Evolutionary conservation across 2,113 vertebrate species (phyloP), one percentile per base, ranked within the genome.

Genomic region (Phycodurus eques): DNA sequence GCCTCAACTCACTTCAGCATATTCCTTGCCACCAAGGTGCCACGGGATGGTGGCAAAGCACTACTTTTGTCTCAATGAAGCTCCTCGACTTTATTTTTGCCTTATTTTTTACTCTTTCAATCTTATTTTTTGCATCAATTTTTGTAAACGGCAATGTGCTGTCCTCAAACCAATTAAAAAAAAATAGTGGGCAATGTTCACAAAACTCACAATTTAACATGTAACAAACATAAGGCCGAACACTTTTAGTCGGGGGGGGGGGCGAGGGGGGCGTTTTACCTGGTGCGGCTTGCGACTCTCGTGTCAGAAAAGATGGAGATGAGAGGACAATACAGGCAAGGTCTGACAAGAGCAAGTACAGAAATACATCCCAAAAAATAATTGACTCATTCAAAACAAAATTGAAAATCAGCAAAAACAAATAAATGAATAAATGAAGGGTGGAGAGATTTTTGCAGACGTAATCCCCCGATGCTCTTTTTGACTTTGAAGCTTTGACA

Each of bases 311-410:
- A 82, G 87, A 78, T 74, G 88, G 81, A 84, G 84, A 83, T 71
- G 87, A 83, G 83, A 89, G 74, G 88, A 90, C 84, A 77, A 92
- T n/a, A 88, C 86, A 89, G 49, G 83, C 87, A 66, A 93, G 85
- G 84, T 93, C 91, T 92, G 78, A 81, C 75, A 44, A 71, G 70
- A 77, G 69, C 68, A 65, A 46, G 69, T 72, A 51, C 13, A 74
- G 53, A 79, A 22, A 73, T 67, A 68, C 53, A 9, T 44, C 13
- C 75, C 27, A 17, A 62, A 76, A 33, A 47, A 19, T 10, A 39
- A 20, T 20, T 63, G 35, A 43, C 33, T 4, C 14, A 20, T 65
- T 39, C 8, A 74, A 79, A 73, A 5, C 11, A 62, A 82, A 31
- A 59, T 11, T 44, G 9, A 64, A 64, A 27, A 65, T 12, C 11